Conservation (phyloP, 2,888 invertebrate species). For the Lasioglossum zephyrum region DNA sequence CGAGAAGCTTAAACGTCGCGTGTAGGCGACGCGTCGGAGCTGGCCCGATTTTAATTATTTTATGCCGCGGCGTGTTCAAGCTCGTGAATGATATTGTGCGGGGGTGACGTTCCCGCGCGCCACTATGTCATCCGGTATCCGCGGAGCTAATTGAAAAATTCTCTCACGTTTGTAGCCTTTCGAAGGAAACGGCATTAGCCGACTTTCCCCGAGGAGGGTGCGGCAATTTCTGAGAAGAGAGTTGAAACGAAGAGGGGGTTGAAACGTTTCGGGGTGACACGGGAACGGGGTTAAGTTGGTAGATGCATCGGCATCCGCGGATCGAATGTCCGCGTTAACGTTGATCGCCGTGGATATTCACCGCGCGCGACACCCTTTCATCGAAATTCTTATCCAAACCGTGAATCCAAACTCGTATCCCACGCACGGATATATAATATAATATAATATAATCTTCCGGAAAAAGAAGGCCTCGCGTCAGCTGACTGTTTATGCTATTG, state of each 20-base stretch:
- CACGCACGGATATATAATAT: not conserved
- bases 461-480: no score
- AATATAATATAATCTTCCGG: no score
- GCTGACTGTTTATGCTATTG: no score
- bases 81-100: slow-evolving; percentile 13
- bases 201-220: not conserved
- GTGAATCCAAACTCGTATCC: not conserved
- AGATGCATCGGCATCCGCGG: not conserved
- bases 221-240: not conserved
- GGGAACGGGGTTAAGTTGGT: slow-evolving; percentile 29
- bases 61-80: slow-evolving; percentile 5
- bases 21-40: not conserved
- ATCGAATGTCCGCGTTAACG: not conserved
- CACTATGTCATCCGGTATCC: slow-evolving; percentile 46
- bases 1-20: slow-evolving; percentile 12
- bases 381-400: not conserved
- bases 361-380: not conserved
- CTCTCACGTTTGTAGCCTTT: slow-evolving; percentile 44
- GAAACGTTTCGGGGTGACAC: not conserved
- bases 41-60: slow-evolving; percentile 40
- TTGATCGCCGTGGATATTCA: not conserved
- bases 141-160: slow-evolving; percentile 57
- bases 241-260: not conserved
- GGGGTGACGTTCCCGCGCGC: not conserved
- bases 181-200: slow-evolving; percentile 42